Percentiles rank a stretch among this genome's conserved stretches.
These are phyloP conservation scores for Perizoma affinitatum DNA, from an alignment of 2,888 invertebrate species.

Conservation along the genomic window DNA sequence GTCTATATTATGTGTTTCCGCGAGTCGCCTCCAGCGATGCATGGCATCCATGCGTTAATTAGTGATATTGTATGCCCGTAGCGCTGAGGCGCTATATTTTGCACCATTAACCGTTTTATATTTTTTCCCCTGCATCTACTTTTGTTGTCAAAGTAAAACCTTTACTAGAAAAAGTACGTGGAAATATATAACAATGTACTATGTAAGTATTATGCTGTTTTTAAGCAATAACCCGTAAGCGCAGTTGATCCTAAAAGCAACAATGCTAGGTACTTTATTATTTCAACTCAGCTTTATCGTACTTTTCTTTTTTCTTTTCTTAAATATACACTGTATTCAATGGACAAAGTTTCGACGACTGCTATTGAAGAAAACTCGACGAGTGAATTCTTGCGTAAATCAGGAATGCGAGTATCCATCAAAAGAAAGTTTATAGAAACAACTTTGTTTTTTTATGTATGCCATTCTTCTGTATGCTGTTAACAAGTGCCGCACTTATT, in stretches of 20 bases:
- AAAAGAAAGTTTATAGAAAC: conserved; percentile 53
- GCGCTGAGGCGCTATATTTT: conserved; percentile 5
- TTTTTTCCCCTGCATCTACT: no score
- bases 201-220: background rate
- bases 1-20: conserved; percentile 21
- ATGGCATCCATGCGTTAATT: conserved; percentile 28
- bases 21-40: conserved; percentile 19
- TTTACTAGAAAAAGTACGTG: no score
- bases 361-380: conserved; percentile 62
- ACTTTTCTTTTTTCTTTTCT: conserved; percentile 24
- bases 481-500: conserved; percentile 38
- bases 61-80: conserved; percentile 18
- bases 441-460: conserved; percentile 44
- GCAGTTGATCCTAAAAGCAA: conserved; percentile 7
- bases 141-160: no score
- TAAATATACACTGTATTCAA: conserved; percentile 43
- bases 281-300: conserved; percentile 18
- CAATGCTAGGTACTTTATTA: conserved; percentile 2
- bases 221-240: background rate
- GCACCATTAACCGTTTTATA: background rate
- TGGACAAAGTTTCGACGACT: conserved; percentile 60
- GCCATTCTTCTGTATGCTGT: conserved; percentile 30
- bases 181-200: no score
- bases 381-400: conserved; percentile 64
- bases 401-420: conserved; percentile 59